A percentile compares a stretch with the other conserved stretches of the same genome.
Conservation (phyloP, 2,888 invertebrate species). For the Leptopilina syphax region DNA sequence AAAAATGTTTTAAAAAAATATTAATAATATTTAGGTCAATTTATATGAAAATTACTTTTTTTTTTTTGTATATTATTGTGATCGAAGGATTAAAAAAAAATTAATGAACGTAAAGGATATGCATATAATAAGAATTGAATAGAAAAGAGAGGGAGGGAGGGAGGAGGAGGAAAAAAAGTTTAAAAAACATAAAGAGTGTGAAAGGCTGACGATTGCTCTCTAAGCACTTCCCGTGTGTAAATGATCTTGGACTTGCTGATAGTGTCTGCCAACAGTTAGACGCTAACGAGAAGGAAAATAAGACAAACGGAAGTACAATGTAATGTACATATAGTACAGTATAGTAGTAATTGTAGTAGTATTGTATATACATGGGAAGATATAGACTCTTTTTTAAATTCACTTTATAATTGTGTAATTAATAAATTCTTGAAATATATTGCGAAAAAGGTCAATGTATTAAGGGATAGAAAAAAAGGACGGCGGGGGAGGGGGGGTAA, state of each 20-base stretch:
- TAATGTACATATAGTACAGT: background rate
- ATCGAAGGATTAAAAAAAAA: background rate
- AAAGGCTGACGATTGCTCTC: background rate
- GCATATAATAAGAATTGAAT: conserved; percentile 27
- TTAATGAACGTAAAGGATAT: conserved; percentile 62
- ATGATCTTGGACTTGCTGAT: conserved; percentile 19
- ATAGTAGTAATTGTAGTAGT: too few species aligned
- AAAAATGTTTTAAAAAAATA: too few species aligned
- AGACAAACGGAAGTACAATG: conserved; percentile 11
- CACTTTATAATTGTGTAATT: too few species aligned
- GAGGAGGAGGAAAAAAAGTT: background rate
- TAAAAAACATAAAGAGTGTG: background rate
- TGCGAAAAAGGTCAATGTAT: too few species aligned
- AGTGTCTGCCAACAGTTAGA: conserved; percentile 16
- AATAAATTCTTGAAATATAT: too few species aligned
- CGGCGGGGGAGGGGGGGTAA: too few species aligned
- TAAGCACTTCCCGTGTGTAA: conserved; percentile 32
- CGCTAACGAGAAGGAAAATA: conserved; percentile 33
- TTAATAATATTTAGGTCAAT: too few species aligned
- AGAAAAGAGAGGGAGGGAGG: background rate
- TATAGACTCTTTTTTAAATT: too few species aligned
- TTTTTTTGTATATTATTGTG: too few species aligned
- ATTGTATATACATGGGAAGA: too few species aligned
- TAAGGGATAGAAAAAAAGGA: too few species aligned
- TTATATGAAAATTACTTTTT: too few species aligned